phyloP scores from a whole-genome alignment of 2,797 vertebrate genomes.

The Epinephelus coioides region DNA sequence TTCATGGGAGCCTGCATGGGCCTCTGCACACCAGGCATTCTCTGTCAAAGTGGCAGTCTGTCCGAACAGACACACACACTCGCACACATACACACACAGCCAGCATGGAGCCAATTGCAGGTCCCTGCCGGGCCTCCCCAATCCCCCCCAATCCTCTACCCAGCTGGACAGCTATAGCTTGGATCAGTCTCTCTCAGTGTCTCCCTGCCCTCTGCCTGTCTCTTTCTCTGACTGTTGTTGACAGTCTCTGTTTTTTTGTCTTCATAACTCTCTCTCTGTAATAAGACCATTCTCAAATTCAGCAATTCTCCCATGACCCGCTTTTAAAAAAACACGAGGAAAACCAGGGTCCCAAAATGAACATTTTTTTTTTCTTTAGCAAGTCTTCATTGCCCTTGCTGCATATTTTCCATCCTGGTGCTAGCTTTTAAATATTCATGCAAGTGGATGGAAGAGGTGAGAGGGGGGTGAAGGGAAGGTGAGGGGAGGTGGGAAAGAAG shows the following conservation, averaged over 20 bases:
- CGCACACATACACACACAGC: conserved; percentile 35
- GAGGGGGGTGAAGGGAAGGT: conserved; percentile 44
- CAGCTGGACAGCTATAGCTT: conserved; percentile 67
- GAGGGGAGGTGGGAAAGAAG: conserved; percentile 55
- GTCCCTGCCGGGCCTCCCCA: conserved; percentile 63
- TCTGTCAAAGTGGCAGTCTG: conserved; percentile 68
- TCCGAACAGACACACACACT: conserved; percentile 39
- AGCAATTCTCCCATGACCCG: conserved; percentile 35
- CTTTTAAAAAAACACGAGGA: conserved; percentile 38
- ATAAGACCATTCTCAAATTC: conserved; percentile 36
- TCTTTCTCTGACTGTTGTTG: conserved; percentile 26
- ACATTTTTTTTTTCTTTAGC: conserved; percentile 8
- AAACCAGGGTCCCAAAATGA: conserved; percentile 39
- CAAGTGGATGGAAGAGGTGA: conserved; percentile 72
- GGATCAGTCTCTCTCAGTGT: conserved; percentile 48
- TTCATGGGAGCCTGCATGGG: conserved; percentile 80
- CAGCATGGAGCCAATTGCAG: conserved; percentile 63
- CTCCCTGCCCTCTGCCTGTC: conserved; percentile 43
- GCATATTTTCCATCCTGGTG: conserved; percentile 76
- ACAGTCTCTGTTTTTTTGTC: conserved; percentile 35
- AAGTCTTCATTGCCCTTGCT: conserved; percentile 61
- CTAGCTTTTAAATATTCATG: conserved; percentile 86
- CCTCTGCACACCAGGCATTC: conserved; percentile 82
- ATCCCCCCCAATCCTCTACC: conserved; percentile 57
- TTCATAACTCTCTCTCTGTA: conserved; percentile 26